Evolutionary conservation across 2,888 invertebrate species (phyloP), one percentile per base, ranked within the genome.

Genomic region (Brachyptera risi): DNA sequence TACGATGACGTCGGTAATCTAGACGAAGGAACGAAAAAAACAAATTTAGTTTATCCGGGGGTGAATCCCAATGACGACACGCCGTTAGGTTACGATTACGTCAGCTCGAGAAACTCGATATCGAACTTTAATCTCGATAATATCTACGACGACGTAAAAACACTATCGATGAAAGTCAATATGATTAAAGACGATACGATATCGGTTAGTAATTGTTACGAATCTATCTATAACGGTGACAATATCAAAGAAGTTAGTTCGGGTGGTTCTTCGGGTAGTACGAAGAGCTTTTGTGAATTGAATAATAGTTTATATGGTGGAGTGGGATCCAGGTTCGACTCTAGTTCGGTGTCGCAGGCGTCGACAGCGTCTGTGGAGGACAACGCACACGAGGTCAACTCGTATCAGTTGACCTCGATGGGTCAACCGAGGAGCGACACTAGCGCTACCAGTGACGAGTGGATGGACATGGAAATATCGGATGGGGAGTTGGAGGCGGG

Each of bases 391-490:
- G 63, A 63, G 37, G 61, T 63, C 26, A 56, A 59, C 40, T 56
- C 63, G 19, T 65, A 65, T 23, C 65, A 63, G 24, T 35, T 63
- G 57, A 50, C 54, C 27, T 47, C 58, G 1, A 47, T 50, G n/a
- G 62, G 59, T 2, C 49, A 24, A n/a, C 67, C 71, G 15, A 82
- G 82, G 67, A 83, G 83, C 68, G 78, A 78, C 54, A 83, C 82
- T 66, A 83, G 83, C 67, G n/a, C n/a, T n/a, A 83, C 82, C 66
- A 83, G 83, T 67, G 85, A 86, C 65, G 85, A 85, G 68, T 86
- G 85, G 85, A 79, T 84, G 40, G 85, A 85, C 68, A 76, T 85
- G 13, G 71, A 71, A n/a, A 63, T 65, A 23, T 68, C 67, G 1
- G 69, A 59, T 50, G 81, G 82, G 3, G 83, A 83, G 69, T 80